Evolutionary conservation across 2,113 vertebrate genomes (phyloP).

Genomic region (Poicephalus gulielmi): DNA sequence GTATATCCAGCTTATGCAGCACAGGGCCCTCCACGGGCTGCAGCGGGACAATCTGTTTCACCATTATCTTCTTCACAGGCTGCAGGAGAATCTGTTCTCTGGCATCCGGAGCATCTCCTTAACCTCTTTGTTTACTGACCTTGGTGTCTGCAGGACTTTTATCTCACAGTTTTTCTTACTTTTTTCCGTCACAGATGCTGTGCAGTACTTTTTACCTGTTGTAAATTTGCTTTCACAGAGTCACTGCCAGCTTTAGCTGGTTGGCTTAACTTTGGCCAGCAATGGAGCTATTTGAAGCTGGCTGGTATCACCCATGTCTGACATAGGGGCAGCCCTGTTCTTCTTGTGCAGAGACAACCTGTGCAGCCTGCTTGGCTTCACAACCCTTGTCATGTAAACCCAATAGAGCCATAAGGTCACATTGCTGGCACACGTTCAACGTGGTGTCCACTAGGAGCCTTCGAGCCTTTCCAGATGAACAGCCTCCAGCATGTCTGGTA

Average conservation of each 20-base stretch:
- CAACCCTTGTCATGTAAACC: not conserved
- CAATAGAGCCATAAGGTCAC: not conserved
- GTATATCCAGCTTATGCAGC: not conserved
- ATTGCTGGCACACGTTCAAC: not conserved
- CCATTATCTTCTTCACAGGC: not conserved
- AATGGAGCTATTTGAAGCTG: not conserved
- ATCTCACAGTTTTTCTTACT: too few relatives aligned
- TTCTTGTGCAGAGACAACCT: not conserved
- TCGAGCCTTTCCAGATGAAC: not conserved
- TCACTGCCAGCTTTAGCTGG: not conserved
- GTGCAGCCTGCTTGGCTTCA: not conserved
- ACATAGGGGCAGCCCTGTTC: not conserved
- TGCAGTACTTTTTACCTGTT: not conserved
- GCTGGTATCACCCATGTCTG: not conserved
- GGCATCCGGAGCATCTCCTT: not conserved
- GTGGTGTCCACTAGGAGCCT: not conserved
- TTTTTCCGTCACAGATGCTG: not conserved
- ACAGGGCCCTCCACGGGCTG: not conserved
- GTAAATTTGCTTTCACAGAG: not conserved
- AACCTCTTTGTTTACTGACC: not conserved
- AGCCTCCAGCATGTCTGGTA: not conserved
- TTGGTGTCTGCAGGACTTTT: not conserved
- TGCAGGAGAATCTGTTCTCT: not conserved
- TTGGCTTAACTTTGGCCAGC: not conserved
- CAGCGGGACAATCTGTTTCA: not conserved